These are phyloP conservation scores for Amblyraja radiata DNA, from an alignment of 2,797 vertebrate genomes.

Conservation along the genomic window DNA sequence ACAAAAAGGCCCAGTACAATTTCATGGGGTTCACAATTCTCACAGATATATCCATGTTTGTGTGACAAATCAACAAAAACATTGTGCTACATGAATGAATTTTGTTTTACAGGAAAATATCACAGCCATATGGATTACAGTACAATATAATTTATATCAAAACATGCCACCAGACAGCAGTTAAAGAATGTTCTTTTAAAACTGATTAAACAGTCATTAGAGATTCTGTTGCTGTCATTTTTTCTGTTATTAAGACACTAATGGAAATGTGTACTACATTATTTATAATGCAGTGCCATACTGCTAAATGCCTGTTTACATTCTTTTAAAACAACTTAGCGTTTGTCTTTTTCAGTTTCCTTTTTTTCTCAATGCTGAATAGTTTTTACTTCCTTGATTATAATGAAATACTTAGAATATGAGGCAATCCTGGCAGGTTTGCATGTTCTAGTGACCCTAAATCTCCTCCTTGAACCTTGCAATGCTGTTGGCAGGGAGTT, in stretches of 20 bases:
- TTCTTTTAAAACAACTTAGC: neutral
- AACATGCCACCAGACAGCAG: neutral
- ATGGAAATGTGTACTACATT: constrained; percentile 20
- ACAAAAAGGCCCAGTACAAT: no score
- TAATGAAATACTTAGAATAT: neutral
- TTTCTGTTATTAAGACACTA: neutral
- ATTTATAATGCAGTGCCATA: constrained; percentile 21
- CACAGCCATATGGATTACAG: neutral
- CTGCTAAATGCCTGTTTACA: neutral
- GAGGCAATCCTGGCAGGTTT: neutral
- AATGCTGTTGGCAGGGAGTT: neutral
- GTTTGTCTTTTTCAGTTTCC: neutral
- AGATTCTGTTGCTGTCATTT: neutral
- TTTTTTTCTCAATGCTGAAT: neutral
- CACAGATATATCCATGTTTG: no score
- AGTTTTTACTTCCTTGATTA: neutral
- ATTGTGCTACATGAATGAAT: no score
- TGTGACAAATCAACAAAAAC: no score
- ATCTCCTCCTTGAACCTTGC: neutral
- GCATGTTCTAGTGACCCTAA: neutral
- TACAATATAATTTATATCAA: constrained; percentile 12
- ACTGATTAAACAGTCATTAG: constrained; percentile 29
- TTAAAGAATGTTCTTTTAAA: neutral
- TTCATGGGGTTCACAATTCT: no score
- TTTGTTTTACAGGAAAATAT: neutral